Evolutionary conservation across 2,797 vertebrate genomes (phyloP).

Genomic region (Trachops cirrhosus): DNA sequence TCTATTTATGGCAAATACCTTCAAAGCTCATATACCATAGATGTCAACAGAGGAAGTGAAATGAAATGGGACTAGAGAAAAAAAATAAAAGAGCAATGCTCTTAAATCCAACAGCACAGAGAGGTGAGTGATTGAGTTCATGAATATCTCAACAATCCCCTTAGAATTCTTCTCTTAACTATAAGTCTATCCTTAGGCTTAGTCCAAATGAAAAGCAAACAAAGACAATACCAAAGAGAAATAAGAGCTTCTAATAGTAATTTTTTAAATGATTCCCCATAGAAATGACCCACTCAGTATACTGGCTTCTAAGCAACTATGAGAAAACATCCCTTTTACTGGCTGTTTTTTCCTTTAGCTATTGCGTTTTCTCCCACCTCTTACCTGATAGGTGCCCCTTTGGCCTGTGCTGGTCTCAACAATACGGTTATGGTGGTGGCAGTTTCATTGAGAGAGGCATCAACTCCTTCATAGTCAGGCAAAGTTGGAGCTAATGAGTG

Average conservation of each 20-base stretch:
- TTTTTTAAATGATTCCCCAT: slow-evolving; percentile 2
- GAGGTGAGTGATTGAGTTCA: slow-evolving; percentile 42
- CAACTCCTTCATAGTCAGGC: slow-evolving; percentile 95
- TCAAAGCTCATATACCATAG: slow-evolving; percentile 71
- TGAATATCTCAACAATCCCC: slow-evolving; percentile 42
- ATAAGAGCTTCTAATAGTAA: not conserved
- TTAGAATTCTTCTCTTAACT: slow-evolving; percentile 39
- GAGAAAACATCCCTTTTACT: not conserved
- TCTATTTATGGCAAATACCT: slow-evolving; percentile 75
- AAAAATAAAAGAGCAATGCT: not conserved
- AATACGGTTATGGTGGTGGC: slow-evolving; percentile 98
- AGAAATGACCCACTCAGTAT: slow-evolving; percentile 13
- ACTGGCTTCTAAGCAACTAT: not conserved
- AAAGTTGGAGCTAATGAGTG: slow-evolving; percentile 91
- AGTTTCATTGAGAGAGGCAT: slow-evolving; percentile 97
- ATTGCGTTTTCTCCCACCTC: not conserved
- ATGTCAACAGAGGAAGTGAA: slow-evolving; percentile 65
- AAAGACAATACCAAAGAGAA: slow-evolving; percentile 25
- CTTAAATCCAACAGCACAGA: slow-evolving; percentile 63
- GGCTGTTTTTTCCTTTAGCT: not conserved
- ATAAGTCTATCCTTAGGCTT: slow-evolving; percentile 13
- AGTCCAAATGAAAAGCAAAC: slow-evolving; percentile 53
- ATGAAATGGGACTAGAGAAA: slow-evolving; percentile 60
- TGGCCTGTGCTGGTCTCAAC: slow-evolving; percentile 96
- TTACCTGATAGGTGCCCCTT: slow-evolving; percentile 98